Evolutionary conservation across 2,888 invertebrate genomes (phyloP), one percentile per base, ranked within the genome.

Genomic region (Anodontia alba): DNA sequence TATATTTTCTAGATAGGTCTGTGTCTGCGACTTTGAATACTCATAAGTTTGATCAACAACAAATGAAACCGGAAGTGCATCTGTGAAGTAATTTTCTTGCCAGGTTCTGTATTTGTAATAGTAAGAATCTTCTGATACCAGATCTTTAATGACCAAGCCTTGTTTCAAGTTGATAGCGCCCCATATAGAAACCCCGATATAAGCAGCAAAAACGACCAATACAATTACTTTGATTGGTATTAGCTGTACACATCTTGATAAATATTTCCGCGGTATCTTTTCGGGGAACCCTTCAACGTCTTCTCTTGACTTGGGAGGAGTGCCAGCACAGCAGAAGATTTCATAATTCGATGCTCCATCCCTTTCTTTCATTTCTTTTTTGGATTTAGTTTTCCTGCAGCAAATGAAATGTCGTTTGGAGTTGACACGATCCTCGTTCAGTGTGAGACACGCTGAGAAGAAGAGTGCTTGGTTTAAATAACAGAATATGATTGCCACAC

Each of bases 251-350:
- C 90, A 20, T 46, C 76, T 76, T 17, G 88, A 85, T 7, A 91
- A 49, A 23, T 86, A 69, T 20, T 62, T 72, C 38, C 83, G 83
- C 0, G 90, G 89, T 17, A 84, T 73, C 66, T 78, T 89, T 62
- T 91, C 91, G 15, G 88, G 76, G 8, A 78, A 67, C 68, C 91
- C 89, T 29, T 89, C 89, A 17, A 84, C 83, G n/a, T 88, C 85
- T 7, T 73, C 72, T 5, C 79, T 46, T 7, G 76, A 54, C n/a
- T 38, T 77, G 3, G 90, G 87, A 17, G 78, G 72, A 10, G 80
- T 57, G 10, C 89, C 90, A 3, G 81, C 72, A 73, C 88, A 90
- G 57, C 91, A 97, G 7, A 81, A 77, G 1, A 81, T 51, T 5
- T 26, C 31, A 29, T 46, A 62, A 17, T 5, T 36, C 8, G 80